Percentiles rank a stretch among this genome's conserved stretches.
These are phyloP conservation scores for Apodemia duryi DNA, from an alignment of 2,888 invertebrate genomes.

Conservation along the genomic window DNA sequence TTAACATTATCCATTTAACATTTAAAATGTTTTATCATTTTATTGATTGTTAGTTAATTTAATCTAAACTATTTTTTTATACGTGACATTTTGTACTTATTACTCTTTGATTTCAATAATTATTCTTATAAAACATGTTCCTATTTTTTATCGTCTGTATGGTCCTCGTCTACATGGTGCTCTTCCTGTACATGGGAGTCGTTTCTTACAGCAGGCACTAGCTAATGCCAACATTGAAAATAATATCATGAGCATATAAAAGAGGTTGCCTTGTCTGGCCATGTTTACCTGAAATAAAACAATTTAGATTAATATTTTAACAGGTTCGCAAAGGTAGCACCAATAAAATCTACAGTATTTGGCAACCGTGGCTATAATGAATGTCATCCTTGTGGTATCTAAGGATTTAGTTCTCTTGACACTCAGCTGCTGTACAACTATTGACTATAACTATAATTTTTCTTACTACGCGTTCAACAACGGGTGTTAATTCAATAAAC, in stretches of 20 bases:
- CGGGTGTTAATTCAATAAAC: too few relatives aligned
- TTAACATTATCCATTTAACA: background rate
- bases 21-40: too few relatives aligned
- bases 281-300: conserved; percentile 40
- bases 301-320: background rate
- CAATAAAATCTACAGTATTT: too few relatives aligned
- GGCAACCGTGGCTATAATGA: too few relatives aligned
- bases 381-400: too few relatives aligned
- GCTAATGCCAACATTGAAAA: conserved; percentile 43
- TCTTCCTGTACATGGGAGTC: conserved; percentile 46
- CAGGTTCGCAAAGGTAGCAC: background rate
- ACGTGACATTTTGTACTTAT: background rate
- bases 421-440: too few relatives aligned
- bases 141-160: conserved; percentile 37
- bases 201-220: conserved; percentile 41
- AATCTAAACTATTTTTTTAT: background rate
- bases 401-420: too few relatives aligned
- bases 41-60: too few relatives aligned
- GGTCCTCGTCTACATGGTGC: conserved; percentile 60
- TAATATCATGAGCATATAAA: conserved; percentile 43
- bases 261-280: conserved; percentile 41
- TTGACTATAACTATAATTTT: too few relatives aligned
- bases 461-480: too few relatives aligned
- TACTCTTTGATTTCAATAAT: background rate
- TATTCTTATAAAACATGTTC: background rate